Conservation (phyloP, 2,888 invertebrate species). For the Orchesellides sinensis region DNA sequence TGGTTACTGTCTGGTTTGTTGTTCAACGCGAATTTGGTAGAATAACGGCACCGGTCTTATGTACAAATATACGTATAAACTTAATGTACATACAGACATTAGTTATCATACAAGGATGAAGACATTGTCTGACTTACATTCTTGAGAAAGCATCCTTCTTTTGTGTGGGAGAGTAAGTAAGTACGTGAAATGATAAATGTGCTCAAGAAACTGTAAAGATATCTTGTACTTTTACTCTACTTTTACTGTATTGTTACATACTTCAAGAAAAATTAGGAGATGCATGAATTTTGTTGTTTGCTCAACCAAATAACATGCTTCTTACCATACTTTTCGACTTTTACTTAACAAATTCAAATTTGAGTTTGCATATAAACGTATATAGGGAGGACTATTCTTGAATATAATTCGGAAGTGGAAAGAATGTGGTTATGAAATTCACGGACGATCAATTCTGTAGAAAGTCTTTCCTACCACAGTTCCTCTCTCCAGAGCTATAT, state of each 20-base stretch:
- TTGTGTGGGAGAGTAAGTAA: conserved; percentile 33
- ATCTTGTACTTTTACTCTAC: conserved; percentile 45
- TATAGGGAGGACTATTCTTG: background rate
- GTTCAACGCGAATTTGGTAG: background rate
- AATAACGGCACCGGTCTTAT: background rate
- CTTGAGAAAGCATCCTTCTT: conserved; percentile 45
- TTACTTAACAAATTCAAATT: conserved; percentile 17
- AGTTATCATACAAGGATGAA: conserved; percentile 38
- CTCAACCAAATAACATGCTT: conserved; percentile 55
- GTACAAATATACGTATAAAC: background rate
- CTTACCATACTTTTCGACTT: background rate
- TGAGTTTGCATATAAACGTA: background rate
- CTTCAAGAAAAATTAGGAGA: conserved; percentile 61
- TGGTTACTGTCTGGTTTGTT: background rate
- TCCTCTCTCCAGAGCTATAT: background rate
- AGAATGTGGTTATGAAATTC: conserved; percentile 9
- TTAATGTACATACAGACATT: conserved; percentile 14
- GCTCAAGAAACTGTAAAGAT: conserved; percentile 56
- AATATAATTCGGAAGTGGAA: background rate
- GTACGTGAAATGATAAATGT: conserved; percentile 61
- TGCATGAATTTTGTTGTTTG: conserved; percentile 64
- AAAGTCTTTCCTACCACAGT: background rate
- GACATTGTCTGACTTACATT: conserved; percentile 49
- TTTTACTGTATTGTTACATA: conserved; percentile 32
- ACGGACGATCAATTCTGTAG: conserved; percentile 13